phyloP scores from a whole-genome alignment of 2,113 vertebrate species.

The Cyprinodon tularosa region DNA sequence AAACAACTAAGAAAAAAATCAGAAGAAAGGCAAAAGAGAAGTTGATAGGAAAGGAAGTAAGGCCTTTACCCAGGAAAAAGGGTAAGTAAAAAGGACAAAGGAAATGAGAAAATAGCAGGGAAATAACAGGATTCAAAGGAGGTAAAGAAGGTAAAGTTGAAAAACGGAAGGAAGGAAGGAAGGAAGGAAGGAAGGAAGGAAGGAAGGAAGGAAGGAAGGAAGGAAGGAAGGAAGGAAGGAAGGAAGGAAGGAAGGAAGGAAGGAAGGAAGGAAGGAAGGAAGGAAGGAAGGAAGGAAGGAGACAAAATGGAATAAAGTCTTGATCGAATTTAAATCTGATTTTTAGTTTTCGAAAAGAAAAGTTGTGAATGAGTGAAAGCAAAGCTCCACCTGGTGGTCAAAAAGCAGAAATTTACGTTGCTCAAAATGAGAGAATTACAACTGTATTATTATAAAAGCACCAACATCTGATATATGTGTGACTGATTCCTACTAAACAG shows the following conservation, averaged over 20 bases:
- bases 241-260: neutral
- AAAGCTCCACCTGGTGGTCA: slow-evolving; percentile 57
- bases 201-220: neutral
- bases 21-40: no score
- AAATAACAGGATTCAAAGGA: no score
- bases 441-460: slow-evolving; percentile 25
- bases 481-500: neutral
- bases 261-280: neutral
- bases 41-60: no score
- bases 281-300: neutral
- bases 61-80: no score
- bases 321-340: neutral
- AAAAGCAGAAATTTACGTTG: neutral
- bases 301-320: neutral
- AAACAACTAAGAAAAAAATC: no score
- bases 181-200: no score
- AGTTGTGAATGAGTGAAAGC: slow-evolving; percentile 11
- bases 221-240: no score
- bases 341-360: neutral
- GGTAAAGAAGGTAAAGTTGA: no score
- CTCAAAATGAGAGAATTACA: neutral
- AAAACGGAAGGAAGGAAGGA: no score
- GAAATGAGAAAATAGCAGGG: no score
- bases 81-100: no score
- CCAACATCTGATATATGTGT: neutral